These are phyloP conservation scores for Oxyura jamaicensis DNA, from an alignment of 2,113 vertebrate genomes.

Conservation along the genomic window DNA sequence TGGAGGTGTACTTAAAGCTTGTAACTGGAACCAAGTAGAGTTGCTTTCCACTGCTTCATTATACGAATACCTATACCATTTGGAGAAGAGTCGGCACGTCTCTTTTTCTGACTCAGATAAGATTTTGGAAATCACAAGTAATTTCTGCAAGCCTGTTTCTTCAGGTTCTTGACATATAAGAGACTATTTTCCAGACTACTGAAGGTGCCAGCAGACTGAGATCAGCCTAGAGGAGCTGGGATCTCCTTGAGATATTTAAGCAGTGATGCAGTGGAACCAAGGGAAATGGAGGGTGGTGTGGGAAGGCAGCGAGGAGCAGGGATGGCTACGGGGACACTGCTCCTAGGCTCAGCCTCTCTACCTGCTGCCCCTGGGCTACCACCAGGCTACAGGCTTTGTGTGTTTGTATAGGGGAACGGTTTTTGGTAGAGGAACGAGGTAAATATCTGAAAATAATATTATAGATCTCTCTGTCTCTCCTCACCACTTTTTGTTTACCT, in stretches of 20 bases:
- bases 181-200: rapidly evolving
- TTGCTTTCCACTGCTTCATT: rapidly evolving
- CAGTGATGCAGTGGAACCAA: neutral
- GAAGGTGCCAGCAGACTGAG: neutral
- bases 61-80: neutral
- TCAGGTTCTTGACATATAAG: neutral
- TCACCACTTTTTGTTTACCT: neutral
- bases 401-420: rapidly evolving
- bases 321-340: rapidly evolving
- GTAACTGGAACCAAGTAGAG: neutral
- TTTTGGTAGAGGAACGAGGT: neutral
- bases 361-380: neutral
- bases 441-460: neutral
- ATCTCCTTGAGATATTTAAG: neutral
- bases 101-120: neutral
- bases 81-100: neutral
- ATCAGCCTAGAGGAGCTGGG: neutral
- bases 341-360: neutral
- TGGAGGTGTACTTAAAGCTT: neutral
- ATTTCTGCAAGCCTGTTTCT: neutral
- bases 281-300: neutral
- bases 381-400: neutral
- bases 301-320: neutral
- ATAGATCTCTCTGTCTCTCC: neutral
- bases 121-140: neutral